Evolutionary conservation across 2,888 invertebrate species (phyloP), one percentile per base, ranked within the genome.

Genomic region (Caenorhabditis sp.): DNA sequence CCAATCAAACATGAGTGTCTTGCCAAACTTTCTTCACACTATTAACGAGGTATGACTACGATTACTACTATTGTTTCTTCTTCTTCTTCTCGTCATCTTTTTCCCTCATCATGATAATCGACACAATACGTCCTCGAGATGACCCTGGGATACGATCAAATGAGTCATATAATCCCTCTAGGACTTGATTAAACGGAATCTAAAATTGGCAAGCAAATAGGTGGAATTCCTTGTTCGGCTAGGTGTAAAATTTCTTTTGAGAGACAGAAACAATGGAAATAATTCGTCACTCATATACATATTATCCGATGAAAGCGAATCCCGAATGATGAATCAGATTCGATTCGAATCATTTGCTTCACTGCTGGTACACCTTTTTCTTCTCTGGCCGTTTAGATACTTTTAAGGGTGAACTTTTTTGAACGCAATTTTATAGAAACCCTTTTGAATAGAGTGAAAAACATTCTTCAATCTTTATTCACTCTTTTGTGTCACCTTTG

Each of bases 21-120:
- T 86, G 49, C 85, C 86, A 54, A 83, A 83, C 49, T 87, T 85
- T 61, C 81, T 87, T 58, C 84, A 87, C 69, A 86, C 87, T 28
- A 87, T 87, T 58, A 87, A 86, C 63, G 87, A 87, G 85, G 87
- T 87, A 75, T 74, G 75, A 68, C 31, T 74, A 63, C 26, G 35
- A 26, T 31, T 26, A 19, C 47, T 47, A 47, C 19, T 19, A 7
- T n/a, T 47, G 6, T 19, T 47, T n/a, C 19, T 47, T 47, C 19
- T 47, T 47, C 47, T 47, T 47, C 2, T 5, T 44, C n/a, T 56
- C n/a, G n/a, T n/a, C n/a, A n/a, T n/a, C n/a, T 70, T 26, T 58
- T 56, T 58, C 26, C 47, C 49, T 68, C 63, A 74, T 69, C 74
- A 59, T 74, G 70, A 81, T 80, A 51, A 68, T 70, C 14, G 26